Percentiles rank a stretch among this genome's conserved stretches.
Evolutionary conservation across 2,113 vertebrate species (phyloP).

Genomic region (Columba livia): DNA sequence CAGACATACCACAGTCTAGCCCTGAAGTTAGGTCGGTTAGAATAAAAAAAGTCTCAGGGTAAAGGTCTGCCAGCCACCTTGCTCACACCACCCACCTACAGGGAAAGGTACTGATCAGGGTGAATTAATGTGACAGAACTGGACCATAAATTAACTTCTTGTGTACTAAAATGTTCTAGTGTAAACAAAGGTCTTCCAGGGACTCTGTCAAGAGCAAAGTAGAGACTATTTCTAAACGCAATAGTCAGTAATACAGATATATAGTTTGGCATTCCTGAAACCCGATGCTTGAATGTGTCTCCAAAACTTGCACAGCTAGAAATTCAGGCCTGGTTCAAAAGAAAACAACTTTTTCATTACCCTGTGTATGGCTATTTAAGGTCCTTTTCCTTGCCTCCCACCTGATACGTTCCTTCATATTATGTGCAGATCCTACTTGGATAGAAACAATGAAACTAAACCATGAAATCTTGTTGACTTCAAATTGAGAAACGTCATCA

Average conservation of each 20-base stretch:
- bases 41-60: not conserved
- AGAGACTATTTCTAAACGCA: not conserved
- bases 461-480: not conserved
- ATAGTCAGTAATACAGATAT: not conserved
- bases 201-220: not conserved
- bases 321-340: not conserved
- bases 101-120: not conserved
- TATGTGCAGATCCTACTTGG: not conserved
- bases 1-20: not conserved
- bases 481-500: not conserved
- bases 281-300: not conserved
- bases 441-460: not conserved
- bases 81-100: not conserved
- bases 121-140: not conserved
- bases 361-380: not conserved
- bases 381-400: not conserved
- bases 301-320: not conserved
- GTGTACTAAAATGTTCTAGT: not conserved
- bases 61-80: not conserved
- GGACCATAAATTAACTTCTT: not conserved
- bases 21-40: not conserved
- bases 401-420: not conserved
- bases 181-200: not conserved
- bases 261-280: not conserved
- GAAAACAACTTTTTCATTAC: not conserved